Conservation (phyloP, 2,113 vertebrate species). For the Ptychochromis oligacanthus region DNA sequence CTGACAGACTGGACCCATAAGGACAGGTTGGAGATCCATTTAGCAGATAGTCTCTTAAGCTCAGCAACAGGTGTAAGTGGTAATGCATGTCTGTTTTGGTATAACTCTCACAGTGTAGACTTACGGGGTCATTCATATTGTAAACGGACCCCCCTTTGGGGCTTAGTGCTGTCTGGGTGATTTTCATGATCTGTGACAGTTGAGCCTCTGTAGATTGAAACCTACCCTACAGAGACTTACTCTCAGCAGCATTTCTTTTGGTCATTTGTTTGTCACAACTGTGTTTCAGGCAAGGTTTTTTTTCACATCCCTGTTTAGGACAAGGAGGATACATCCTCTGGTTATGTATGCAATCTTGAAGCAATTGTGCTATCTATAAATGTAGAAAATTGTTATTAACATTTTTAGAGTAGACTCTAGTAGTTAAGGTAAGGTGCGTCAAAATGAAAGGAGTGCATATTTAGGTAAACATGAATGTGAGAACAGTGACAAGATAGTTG, state of each 20-base stretch:
- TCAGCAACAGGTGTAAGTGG: conserved; percentile 69
- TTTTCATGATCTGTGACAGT: conserved; percentile 41
- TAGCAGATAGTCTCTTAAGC: conserved; percentile 64
- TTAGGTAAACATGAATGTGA: background rate
- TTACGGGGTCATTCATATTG: conserved; percentile 33
- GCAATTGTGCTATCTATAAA: background rate
- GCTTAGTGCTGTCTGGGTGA: conserved; percentile 41
- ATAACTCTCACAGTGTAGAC: conserved; percentile 24
- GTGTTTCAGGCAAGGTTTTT: background rate
- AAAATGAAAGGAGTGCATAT: background rate
- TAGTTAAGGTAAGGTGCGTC: background rate
- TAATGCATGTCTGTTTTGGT: conserved; percentile 39
- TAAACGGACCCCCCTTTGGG: conserved; percentile 37
- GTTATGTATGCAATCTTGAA: background rate
- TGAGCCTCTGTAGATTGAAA: conserved; percentile 17
- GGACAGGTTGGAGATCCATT: conserved; percentile 64
- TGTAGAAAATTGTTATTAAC: background rate
- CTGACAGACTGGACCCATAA: conserved; percentile 35
- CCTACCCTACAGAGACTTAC: background rate
- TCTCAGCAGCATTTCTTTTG: background rate
- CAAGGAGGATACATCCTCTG: background rate
- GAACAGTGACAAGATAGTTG: background rate
- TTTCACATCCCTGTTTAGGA: background rate
- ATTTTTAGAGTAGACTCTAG: background rate
- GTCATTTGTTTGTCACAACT: background rate